These are phyloP conservation scores for Eclectus roratus DNA, from an alignment of 2,113 vertebrate species.

Conservation along the genomic window DNA sequence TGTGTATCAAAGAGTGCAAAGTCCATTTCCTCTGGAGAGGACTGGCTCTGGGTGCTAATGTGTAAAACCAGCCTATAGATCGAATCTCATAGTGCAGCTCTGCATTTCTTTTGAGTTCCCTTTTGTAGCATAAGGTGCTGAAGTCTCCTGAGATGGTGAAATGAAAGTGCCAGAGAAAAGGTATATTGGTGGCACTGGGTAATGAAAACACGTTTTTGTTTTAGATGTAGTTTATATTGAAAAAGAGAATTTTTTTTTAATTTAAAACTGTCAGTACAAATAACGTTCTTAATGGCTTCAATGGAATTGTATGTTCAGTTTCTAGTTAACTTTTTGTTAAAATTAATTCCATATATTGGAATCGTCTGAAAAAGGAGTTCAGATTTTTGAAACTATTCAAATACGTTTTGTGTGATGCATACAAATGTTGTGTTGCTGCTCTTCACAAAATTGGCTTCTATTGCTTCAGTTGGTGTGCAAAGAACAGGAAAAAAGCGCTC, in stretches of 20 bases:
- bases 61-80: not conserved
- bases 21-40: rapidly evolving
- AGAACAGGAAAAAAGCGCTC: not conserved
- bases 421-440: not conserved
- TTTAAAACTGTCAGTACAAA: not conserved
- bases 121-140: not conserved
- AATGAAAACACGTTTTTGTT: not conserved
- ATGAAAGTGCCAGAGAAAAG: not conserved
- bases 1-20: not conserved
- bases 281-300: not conserved
- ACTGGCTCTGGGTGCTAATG: rapidly evolving
- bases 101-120: not conserved
- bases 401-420: rapidly evolving
- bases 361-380: not conserved
- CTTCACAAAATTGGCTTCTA: not conserved
- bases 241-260: not conserved
- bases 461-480: not conserved
- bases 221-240: not conserved
- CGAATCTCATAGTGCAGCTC: not conserved
- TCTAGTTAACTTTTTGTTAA: not conserved
- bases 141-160: not conserved
- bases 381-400: not conserved
- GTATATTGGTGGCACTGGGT: not conserved
- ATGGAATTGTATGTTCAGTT: not conserved
- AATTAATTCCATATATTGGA: not conserved